Base-by-base conservation (phyloP, 1,140 invertebrate genomes). In the Meloidogyne chitwoodi region DNA sequence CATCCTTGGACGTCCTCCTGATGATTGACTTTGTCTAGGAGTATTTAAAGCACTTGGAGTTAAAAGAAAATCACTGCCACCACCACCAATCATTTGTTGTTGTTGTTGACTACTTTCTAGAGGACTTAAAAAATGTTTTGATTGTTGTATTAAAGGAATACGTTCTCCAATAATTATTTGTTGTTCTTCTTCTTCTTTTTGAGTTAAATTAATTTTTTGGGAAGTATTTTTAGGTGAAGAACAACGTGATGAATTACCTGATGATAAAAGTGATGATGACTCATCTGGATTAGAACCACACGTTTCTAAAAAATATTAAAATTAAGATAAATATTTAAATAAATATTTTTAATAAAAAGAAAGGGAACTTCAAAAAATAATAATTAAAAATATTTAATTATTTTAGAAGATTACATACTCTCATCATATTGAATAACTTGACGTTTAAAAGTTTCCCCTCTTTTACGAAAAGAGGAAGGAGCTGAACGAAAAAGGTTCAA, bases 1-100 rank as follows among this genome's bases (percentile, higher is more conserved):
- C 77, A 79, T 79, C 4, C 80, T 79, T 38, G 74, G 62, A 14
- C 56, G 41, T 31, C 14, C 63, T 26, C 62, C 79, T 14, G 34
- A 27, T 26, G 56, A 61, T 34, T 48, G 56, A 48, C 77, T 62
- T 56, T 48, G 72, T 48, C 77, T 41, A 16, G 74, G 63, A 19
- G 74, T 71, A 16, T 61, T 78, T 16, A 68, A 34, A 16, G 77
- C 62, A 63, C 75, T 41, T 31, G 75, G 63, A 12, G 48, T 56
- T 14, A 41, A 14, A 48, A 48, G 19, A 56, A n/a, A 56, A 56
- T n/a, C 6, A 8, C 5, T 19, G 6, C 12, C 6, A n/a, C 48
- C 12, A n/a, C 48, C 5, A 0, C 48, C 48, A 19, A 14, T 10
- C 2, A 19, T 19, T 56, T 14, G 12, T 56, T 14, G 12, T 56